These are phyloP conservation scores for Epinotia demarniana DNA, from an alignment of 2,888 invertebrate species.

Conservation along the genomic window DNA sequence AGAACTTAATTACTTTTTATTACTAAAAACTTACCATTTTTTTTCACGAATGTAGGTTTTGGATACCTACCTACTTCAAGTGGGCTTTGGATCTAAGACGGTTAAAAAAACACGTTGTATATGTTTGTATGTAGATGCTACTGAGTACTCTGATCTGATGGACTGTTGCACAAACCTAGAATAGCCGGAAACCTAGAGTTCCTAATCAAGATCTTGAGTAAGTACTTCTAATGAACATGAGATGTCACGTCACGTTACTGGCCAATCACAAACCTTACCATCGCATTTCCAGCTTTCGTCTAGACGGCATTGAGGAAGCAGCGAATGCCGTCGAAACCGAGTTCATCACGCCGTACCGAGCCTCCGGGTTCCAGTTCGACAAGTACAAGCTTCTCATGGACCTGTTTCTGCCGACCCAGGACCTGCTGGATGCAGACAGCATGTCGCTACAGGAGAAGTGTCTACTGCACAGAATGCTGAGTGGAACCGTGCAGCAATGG, in stretches of 20 bases:
- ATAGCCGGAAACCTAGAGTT: too few species aligned
- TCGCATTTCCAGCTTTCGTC: slow-evolving; percentile 77
- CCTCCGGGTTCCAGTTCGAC: slow-evolving; percentile 84
- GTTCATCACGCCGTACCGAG: slow-evolving; percentile 83
- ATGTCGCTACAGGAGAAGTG: slow-evolving; percentile 78
- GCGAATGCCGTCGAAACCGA: slow-evolving; percentile 75
- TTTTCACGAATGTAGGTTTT: too few species aligned
- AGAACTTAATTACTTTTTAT: too few species aligned
- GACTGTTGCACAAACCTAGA: too few species aligned
- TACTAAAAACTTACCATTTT: too few species aligned
- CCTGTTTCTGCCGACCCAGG: slow-evolving; percentile 82
- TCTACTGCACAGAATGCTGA: slow-evolving; percentile 83
- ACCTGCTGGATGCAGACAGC: slow-evolving; percentile 65
- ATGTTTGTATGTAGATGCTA: too few species aligned
- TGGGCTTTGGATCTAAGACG: too few species aligned
- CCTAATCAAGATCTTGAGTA: too few species aligned
- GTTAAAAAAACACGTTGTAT: too few species aligned
- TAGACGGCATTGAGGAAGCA: slow-evolving; percentile 86
- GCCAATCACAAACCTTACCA: not conserved
- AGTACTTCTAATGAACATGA: too few species aligned
- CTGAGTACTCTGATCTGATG: too few species aligned
- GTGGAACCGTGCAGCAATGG: slow-evolving; percentile 84
- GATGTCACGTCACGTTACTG: not conserved
- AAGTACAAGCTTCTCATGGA: slow-evolving; percentile 85
- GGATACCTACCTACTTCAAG: too few species aligned